These are phyloP conservation scores for Gastracanthus pulcherrimus DNA, from an alignment of 2,888 invertebrate species.

Conservation along the genomic window DNA sequence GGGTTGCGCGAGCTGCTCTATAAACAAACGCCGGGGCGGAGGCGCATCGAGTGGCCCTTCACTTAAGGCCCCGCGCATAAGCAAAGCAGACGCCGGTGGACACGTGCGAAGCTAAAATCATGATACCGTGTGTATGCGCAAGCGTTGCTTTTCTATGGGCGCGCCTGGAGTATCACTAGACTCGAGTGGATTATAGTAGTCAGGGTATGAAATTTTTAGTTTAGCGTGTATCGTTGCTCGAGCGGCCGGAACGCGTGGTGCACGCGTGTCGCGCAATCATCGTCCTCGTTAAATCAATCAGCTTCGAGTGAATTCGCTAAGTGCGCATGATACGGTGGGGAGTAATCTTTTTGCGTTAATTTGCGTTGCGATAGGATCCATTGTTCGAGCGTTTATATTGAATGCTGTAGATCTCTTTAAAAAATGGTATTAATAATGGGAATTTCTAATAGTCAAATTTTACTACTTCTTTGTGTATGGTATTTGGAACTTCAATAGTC, in stretches of 20 bases:
- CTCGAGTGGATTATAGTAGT: constrained; percentile 36
- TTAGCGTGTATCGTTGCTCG: background rate
- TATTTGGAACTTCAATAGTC: no score
- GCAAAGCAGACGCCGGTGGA: constrained; percentile 67
- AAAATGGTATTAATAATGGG: no score
- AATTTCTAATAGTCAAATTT: no score
- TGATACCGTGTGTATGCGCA: constrained; percentile 72
- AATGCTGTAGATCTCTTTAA: no score
- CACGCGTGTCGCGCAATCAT: constrained; percentile 44
- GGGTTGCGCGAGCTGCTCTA: constrained; percentile 8
- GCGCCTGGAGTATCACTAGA: constrained; percentile 63
- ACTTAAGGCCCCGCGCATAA: constrained; percentile 62
- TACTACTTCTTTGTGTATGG: no score
- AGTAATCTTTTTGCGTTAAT: no score
- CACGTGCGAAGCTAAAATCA: constrained; percentile 77
- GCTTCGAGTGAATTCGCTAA: background rate
- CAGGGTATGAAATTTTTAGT: constrained; percentile 42
- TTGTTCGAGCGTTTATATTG: no score
- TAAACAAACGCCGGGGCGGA: constrained; percentile 41
- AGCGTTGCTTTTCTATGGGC: constrained; percentile 69
- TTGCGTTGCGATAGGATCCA: no score
- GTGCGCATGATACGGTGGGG: no score
- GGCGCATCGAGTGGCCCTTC: constrained; percentile 69
- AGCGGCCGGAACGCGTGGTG: background rate
- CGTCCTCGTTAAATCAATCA: constrained; percentile 53